Evolutionary conservation across 2,888 invertebrate species (phyloP).

Genomic region (Miltochrista miniata): DNA sequence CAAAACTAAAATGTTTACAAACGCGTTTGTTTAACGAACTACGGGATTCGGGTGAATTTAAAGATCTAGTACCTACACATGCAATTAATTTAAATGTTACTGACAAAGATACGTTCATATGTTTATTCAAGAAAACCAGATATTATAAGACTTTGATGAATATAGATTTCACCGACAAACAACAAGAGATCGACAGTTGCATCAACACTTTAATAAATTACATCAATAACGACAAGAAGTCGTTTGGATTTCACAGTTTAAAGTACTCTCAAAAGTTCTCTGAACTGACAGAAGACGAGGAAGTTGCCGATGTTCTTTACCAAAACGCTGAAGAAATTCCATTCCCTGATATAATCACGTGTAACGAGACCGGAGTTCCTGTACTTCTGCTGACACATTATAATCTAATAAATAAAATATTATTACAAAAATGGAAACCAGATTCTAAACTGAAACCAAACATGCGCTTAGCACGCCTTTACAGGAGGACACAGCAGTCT

Average conservation of each 20-base stretch:
- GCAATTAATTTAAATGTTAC: constrained; percentile 24
- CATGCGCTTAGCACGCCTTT: neutral
- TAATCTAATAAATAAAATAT: constrained; percentile 46
- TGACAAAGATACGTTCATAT: constrained; percentile 35
- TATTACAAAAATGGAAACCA: constrained; percentile 33
- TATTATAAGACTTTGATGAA: constrained; percentile 39
- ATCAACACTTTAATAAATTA: constrained; percentile 53
- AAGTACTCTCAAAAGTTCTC: constrained; percentile 40
- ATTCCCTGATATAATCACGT: constrained; percentile 53
- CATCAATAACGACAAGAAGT: constrained; percentile 46
- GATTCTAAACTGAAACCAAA: neutral
- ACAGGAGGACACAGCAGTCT: no score
- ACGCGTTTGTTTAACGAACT: constrained; percentile 35
- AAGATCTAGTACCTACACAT: neutral
- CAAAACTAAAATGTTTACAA: constrained; percentile 40
- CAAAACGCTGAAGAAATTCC: constrained; percentile 46
- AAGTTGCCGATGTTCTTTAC: constrained; percentile 40
- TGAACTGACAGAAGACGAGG: constrained; percentile 33
- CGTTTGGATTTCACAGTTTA: constrained; percentile 44
- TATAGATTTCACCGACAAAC: constrained; percentile 9
- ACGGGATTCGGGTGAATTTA: constrained; percentile 1
- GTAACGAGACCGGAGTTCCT: constrained; percentile 52
- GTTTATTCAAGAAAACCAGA: constrained; percentile 30
- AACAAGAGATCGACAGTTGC: constrained; percentile 44
- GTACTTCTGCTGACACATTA: constrained; percentile 44